These are phyloP conservation scores for Smutsia gigantea DNA, from an alignment of 2,797 vertebrate species.

Conservation along the genomic window DNA sequence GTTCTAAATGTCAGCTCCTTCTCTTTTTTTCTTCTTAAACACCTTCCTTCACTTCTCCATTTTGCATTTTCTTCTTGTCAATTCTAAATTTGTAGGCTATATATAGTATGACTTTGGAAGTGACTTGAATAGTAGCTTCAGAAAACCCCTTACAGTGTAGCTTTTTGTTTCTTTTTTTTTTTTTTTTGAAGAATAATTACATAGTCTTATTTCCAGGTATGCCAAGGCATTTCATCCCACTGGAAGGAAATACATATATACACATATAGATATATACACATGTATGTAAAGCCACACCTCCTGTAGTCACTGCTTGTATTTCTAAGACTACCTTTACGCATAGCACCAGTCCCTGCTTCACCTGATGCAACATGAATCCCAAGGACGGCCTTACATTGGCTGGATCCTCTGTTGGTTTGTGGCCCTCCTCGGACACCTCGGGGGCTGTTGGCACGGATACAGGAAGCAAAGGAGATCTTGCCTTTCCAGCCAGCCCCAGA, in stretches of 20 bases:
- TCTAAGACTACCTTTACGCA: background rate
- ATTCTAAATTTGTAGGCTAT: background rate
- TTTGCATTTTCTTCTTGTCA: background rate
- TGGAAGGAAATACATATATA: background rate
- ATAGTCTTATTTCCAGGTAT: background rate
- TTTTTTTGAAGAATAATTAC: background rate
- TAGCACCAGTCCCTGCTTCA: background rate
- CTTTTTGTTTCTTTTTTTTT: background rate
- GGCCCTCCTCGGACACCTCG: conserved; percentile 92
- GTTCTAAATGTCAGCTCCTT: background rate
- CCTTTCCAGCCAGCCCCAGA: conserved; percentile 94
- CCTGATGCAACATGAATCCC: fast-evolving
- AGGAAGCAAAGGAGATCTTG: conserved; percentile 95
- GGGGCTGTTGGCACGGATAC: conserved; percentile 97
- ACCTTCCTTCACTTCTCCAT: background rate
- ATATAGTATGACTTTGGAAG: background rate
- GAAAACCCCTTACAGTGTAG: background rate
- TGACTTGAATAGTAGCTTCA: background rate
- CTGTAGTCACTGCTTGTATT: background rate
- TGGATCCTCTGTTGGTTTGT: conserved; percentile 91
- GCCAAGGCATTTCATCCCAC: background rate
- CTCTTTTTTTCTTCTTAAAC: background rate
- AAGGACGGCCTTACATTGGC: conserved; percentile 89
- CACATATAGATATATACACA: background rate
- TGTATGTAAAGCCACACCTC: background rate